Evolutionary conservation across 2,797 vertebrate genomes (phyloP), one percentile per base, ranked within the genome.

Genomic region (Sebastes vulpes): DNA sequence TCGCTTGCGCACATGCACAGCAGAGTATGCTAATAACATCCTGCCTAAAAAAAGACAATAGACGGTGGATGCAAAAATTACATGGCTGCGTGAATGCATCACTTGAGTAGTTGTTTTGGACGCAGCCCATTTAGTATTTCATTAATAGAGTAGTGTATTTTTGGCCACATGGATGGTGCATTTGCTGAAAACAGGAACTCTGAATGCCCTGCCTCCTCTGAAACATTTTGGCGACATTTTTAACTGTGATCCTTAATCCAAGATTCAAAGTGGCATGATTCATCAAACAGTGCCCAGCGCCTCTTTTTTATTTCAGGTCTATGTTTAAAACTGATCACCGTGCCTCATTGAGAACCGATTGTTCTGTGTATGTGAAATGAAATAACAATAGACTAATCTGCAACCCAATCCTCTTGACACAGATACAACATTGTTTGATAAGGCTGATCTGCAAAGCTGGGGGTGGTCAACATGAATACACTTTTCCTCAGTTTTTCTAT

Each of bases 81-180:
- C 83, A 82, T 29, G 21, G 69, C 69, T 80, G 52, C 46, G 65
- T 78, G 81, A 85, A 87, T 67, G 81, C 63, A 78, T 80, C 50
- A 59, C 48, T 75, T 42, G 60, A 84, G 78, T 74, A 35, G 63
- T 12, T 79, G 35, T 73, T 82, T 75, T 90, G 89, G 83, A 91
- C 10, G 60, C 11, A 65, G 38, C 88, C 84, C 78, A 86, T 86
- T 87, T 69, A 72, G 71, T 77, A 71, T 83, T 82, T 91, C 74
- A 77, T 86, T 81, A 85, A 87, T 64, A 86, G 76, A 86, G 82
- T 75, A 76, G 77, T 82, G 72, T 90, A 84, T 90, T 89, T 86
- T 75, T 66, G 81, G 81, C 57, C 68, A 46, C 73, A 79, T 12
- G 38, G 60, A 59, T 67, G 59, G 50, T 78, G 42, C 50, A 73